phyloP scores from a whole-genome alignment of 2,113 vertebrate genomes.

The Ursus arctos region DNA sequence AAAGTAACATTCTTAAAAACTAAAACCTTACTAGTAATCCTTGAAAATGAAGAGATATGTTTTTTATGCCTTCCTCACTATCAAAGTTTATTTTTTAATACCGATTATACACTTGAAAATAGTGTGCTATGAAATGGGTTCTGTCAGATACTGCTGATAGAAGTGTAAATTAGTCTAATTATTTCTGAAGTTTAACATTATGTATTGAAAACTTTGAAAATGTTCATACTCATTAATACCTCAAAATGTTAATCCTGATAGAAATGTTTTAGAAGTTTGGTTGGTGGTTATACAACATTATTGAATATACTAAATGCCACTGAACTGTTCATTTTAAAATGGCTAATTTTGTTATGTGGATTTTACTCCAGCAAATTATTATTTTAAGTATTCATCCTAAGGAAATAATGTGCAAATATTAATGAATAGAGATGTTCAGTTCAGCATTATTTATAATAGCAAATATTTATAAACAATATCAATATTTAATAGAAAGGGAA shows the following conservation, averaged over 20 bases:
- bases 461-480: background rate
- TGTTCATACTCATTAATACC: background rate
- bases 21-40: background rate
- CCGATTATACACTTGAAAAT: background rate
- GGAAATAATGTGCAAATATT: slow-evolving; percentile 43
- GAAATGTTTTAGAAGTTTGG: background rate
- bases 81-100: background rate
- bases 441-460: slow-evolving; percentile 30
- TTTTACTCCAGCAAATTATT: background rate
- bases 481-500: background rate
- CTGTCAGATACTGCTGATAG: background rate
- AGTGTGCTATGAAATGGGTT: background rate
- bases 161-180: background rate
- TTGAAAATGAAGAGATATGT: background rate
- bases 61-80: background rate
- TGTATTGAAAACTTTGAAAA: background rate
- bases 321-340: slow-evolving; percentile 2
- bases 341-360: background rate
- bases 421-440: background rate
- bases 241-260: background rate
- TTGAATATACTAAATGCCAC: background rate
- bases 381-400: slow-evolving; percentile 4
- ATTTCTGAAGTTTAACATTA: background rate
- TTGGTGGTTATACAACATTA: background rate
- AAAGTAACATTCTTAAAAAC: slow-evolving; percentile 26